Evolutionary conservation across 2,797 vertebrate genomes (phyloP).

Genomic region (Squalus acanthias): DNA sequence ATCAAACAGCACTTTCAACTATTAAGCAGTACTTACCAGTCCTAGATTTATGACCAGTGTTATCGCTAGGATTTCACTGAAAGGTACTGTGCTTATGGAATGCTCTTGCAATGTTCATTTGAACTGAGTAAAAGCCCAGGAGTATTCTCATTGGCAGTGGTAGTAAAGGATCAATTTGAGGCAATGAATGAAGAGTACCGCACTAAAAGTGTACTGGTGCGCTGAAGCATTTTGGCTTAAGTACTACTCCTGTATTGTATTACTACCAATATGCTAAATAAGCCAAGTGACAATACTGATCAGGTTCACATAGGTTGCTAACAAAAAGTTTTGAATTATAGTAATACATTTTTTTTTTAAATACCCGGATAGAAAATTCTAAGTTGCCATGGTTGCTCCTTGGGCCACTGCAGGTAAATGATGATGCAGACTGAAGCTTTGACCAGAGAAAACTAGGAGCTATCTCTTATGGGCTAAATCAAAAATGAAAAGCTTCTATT

Average conservation of each 20-base stretch:
- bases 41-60: neutral
- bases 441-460: neutral
- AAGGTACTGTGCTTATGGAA: neutral
- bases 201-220: neutral
- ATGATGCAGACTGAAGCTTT: neutral
- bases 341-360: neutral
- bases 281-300: neutral
- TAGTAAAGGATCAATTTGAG: neutral
- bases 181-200: neutral
- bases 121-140: neutral
- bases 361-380: no score
- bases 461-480: neutral
- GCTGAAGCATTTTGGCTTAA: neutral
- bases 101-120: neutral
- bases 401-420: neutral
- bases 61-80: neutral
- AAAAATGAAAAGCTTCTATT: neutral
- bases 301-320: neutral
- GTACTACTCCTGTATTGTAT: neutral
- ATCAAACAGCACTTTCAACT: neutral
- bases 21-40: neutral
- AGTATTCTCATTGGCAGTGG: neutral
- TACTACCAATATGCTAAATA: neutral
- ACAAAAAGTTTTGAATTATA: neutral
- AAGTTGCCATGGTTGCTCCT: neutral